Conservation (phyloP, 2,113 vertebrate genomes). For the Okapia johnstoni region DNA sequence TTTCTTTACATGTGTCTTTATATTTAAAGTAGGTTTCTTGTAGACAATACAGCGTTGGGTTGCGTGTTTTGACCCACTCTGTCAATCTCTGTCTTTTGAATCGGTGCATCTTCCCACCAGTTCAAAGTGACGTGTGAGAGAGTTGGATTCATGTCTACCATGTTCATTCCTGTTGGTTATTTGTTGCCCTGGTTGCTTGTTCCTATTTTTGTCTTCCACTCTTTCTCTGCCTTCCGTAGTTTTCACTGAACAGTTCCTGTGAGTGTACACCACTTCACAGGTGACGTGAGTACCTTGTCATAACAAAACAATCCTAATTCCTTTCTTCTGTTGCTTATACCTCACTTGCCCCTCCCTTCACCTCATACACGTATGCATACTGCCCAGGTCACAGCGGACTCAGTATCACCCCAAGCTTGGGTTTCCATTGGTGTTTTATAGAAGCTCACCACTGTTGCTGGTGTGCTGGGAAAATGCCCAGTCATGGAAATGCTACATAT, state of each 20-base stretch:
- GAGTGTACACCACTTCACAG: neutral
- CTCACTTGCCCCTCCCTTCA: neutral
- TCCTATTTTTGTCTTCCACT: neutral
- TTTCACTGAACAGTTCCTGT: neutral
- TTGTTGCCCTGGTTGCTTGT: neutral
- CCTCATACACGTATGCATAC: accelerated
- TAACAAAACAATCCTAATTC: neutral
- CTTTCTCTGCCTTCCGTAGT: neutral
- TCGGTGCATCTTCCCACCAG: neutral
- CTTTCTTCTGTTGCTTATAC: too few relatives aligned
- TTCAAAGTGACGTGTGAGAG: neutral
- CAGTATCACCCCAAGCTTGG: too few relatives aligned
- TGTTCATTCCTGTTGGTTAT: neutral
- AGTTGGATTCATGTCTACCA: too few relatives aligned
- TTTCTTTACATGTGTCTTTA: neutral
- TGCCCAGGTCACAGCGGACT: neutral
- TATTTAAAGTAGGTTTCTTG: neutral
- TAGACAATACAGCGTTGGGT: neutral
- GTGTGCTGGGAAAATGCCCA: neutral
- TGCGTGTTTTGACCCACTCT: neutral
- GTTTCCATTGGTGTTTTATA: accelerated
- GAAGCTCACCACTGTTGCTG: accelerated
- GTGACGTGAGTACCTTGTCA: neutral
- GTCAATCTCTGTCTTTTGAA: neutral
- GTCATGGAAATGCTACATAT: too few relatives aligned